Evolutionary conservation across 2,888 invertebrate species (phyloP).

Genomic region (Rhodophaea formosa): DNA sequence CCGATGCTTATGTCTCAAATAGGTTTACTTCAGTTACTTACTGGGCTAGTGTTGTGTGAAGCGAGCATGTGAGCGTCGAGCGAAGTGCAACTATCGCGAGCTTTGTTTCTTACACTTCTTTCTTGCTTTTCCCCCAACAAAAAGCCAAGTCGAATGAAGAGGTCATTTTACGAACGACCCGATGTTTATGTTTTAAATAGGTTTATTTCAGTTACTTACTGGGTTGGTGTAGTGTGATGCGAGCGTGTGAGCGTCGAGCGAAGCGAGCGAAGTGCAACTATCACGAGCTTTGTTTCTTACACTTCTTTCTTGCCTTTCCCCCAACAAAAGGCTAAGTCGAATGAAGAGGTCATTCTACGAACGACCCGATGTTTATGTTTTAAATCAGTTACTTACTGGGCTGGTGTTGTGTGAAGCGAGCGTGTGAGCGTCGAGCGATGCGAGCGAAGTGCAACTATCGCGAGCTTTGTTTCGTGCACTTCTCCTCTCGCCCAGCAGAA

Average conservation of each 20-base stretch:
- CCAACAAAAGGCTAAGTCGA: slow-evolving; percentile 90
- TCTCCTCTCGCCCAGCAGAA: slow-evolving; percentile 88
- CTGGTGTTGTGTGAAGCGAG: slow-evolving; percentile 91
- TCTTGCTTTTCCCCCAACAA: slow-evolving; percentile 88
- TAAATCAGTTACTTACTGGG: slow-evolving; percentile 74
- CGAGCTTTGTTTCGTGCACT: slow-evolving; percentile 71
- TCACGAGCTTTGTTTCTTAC: slow-evolving; percentile 70
- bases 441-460: slow-evolving; percentile 78
- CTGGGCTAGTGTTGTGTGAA: slow-evolving; percentile 92
- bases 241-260: slow-evolving; percentile 84
- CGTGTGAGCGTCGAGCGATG: slow-evolving; percentile 83
- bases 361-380: too few relatives aligned
- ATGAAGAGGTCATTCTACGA: slow-evolving; percentile 89
- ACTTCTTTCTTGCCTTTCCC: slow-evolving; percentile 82
- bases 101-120: slow-evolving; percentile 75
- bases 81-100: slow-evolving; percentile 77
- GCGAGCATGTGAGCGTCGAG: slow-evolving; percentile 85
- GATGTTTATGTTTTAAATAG: too few relatives aligned
- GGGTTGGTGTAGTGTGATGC: slow-evolving; percentile 93
- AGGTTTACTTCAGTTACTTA: slow-evolving; percentile 36
- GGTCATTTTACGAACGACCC: slow-evolving; percentile 82
- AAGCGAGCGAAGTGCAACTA: slow-evolving; percentile 79
- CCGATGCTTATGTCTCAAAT: too few relatives aligned
- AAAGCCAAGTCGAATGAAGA: slow-evolving; percentile 91
- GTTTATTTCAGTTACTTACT: slow-evolving; percentile 48